Percentiles rank a stretch among this genome's conserved stretches.
Evolutionary conservation across 2,113 vertebrate species (phyloP).

Genomic region (Neodontobutis hainanensis): DNA sequence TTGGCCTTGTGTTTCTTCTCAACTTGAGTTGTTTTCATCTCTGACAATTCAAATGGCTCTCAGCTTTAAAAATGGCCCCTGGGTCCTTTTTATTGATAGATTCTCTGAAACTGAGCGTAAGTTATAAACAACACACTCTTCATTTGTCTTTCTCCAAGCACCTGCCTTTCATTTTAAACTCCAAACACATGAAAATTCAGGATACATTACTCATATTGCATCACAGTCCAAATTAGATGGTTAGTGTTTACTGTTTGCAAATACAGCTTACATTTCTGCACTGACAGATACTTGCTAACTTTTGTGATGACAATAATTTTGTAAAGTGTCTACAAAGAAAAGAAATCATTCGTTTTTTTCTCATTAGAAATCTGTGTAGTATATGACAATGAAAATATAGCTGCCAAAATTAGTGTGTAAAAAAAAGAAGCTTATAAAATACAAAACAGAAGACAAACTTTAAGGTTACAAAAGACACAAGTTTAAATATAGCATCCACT

Average conservation of each 20-base stretch:
- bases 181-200: neutral
- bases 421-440: too few relatives aligned
- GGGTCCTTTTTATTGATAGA: conserved; percentile 49
- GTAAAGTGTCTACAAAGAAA: too few relatives aligned
- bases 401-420: too few relatives aligned
- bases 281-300: too few relatives aligned
- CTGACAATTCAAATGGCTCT: conserved; percentile 33
- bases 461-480: neutral
- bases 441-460: neutral
- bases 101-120: conserved; percentile 22
- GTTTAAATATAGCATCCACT: neutral
- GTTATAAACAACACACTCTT: conserved; percentile 25
- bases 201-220: conserved; percentile 7
- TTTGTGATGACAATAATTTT: too few relatives aligned
- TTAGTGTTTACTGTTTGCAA: neutral
- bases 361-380: too few relatives aligned
- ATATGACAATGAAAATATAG: too few relatives aligned
- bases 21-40: conserved; percentile 50
- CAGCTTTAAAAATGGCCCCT: conserved; percentile 31
- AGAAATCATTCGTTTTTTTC: too few relatives aligned
- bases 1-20: conserved; percentile 28
- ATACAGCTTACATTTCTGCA: too few relatives aligned
- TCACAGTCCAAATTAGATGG: neutral
- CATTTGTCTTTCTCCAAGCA: conserved; percentile 15
- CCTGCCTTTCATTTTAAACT: conserved; percentile 33